A percentile compares a stretch with the other conserved stretches of the same genome.
phyloP scores from a whole-genome alignment of 2,113 vertebrate species.

The Bubo bubo region DNA sequence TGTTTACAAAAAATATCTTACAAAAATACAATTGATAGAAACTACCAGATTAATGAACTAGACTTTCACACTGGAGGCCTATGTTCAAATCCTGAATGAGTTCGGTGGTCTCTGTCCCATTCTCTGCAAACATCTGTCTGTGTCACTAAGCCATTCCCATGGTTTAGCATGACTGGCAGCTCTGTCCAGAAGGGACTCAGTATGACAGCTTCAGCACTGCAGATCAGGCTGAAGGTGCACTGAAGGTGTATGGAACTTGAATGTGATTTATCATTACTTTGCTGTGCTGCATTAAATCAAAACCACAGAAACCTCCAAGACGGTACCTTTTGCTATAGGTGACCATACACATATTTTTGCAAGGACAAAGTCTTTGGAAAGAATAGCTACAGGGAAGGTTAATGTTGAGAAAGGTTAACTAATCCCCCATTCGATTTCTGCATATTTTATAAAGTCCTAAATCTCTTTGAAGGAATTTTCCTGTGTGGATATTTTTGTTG shows the following conservation, averaged over 20 bases:
- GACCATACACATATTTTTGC: background rate
- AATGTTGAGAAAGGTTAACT: background rate
- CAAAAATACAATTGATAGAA: background rate
- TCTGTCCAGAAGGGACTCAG: background rate
- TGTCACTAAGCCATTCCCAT: background rate
- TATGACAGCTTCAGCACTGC: background rate
- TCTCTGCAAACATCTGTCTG: conserved; percentile 26
- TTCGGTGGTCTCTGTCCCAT: background rate
- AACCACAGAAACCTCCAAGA: background rate
- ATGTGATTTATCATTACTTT: background rate
- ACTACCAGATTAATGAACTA: background rate
- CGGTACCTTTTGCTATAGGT: background rate
- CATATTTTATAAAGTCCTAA: background rate
- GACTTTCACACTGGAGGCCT: background rate
- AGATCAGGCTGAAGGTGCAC: background rate
- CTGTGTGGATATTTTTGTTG: background rate
- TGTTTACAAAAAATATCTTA: background rate
- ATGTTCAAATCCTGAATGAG: background rate
- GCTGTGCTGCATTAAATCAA: background rate
- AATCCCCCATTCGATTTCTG: background rate
- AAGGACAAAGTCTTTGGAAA: background rate
- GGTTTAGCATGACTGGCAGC: conserved; percentile 35
- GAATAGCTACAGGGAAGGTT: background rate
- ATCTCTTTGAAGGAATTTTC: background rate
- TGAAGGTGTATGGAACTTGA: background rate